Base-by-base conservation (phyloP, 2,888 invertebrate species). In the Pycnomerus fuliginosus region DNA sequence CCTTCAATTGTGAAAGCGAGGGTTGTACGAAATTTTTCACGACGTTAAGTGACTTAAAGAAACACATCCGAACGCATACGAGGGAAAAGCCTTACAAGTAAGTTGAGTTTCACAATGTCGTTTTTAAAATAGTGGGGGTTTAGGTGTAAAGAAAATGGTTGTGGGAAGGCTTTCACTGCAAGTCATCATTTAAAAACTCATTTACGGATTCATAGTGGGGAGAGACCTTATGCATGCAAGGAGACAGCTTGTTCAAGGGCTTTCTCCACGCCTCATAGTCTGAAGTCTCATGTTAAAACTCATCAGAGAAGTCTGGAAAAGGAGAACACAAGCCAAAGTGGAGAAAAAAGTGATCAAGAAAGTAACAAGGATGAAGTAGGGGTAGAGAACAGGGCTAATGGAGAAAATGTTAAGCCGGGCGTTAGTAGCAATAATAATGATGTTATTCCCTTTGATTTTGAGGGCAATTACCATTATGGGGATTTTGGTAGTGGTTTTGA, bases 161-260 rank as follows among this genome's bases (percentile, higher is more conserved):
- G 95, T 69, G 90, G 90, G 24, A 94, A 94, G 69, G 88, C 92
- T 0, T 96, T 96, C 72, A 89, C 90, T 1, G 93, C 94, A 12
- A 92, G 92, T 31, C 95, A 96, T 72, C 95, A 95, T 68, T 74
- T 96, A 29, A 95, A 94, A 74, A 93, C 93, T 0, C 95, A 96
- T 66, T 80, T 82, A 17, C 79, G 93, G 42, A 89, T 87, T 3
- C 91, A 92, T 64, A 72, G 71, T 1, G 89, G 89, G 1, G 84
- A 90, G 69, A 79, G 85, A 43, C 90, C 91, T 1, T 90, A 88
- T 69, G 79, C 83, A 0, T 92, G 92, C 67, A 74, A 72, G 23
- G 78, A 79, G 51, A 72, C 71, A 1, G 75, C 76, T 24, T 92
- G 92, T 66, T 79, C 79, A 14, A 80, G 85, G 58, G 82, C 89